These are phyloP conservation scores for Dichetophora obliterata DNA, from an alignment of 2,888 invertebrate genomes.

Conservation along the genomic window DNA sequence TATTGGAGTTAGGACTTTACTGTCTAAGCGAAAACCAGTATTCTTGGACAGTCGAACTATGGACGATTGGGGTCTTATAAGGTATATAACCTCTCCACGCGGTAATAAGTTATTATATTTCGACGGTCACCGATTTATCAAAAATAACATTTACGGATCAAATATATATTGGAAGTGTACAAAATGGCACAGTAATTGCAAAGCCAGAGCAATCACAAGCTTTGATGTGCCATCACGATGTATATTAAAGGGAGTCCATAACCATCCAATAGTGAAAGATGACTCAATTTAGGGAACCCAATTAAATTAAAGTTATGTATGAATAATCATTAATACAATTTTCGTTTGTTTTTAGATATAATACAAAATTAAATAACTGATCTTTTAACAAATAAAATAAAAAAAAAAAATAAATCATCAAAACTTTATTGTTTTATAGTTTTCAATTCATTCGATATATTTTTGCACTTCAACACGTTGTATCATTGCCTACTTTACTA, in stretches of 20 bases:
- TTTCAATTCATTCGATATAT: neutral
- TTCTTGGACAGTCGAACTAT: constrained; percentile 57
- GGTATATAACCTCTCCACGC: constrained; percentile 62
- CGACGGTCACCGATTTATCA: constrained; percentile 68
- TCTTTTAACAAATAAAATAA: constrained; percentile 3
- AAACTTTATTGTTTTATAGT: constrained; percentile 25
- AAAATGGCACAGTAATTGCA: constrained; percentile 68
- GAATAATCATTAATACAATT: neutral
- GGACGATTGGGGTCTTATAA: constrained; percentile 62
- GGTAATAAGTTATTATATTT: constrained; percentile 66
- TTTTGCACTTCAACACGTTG: neutral
- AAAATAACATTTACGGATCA: constrained; percentile 67
- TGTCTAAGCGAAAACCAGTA: constrained; percentile 56
- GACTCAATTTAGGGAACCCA: constrained; percentile 44
- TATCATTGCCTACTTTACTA: constrained; percentile 1
- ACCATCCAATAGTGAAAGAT: constrained; percentile 60
- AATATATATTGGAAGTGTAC: constrained; percentile 70
- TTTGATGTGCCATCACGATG: constrained; percentile 57
- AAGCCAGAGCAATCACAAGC: constrained; percentile 67
- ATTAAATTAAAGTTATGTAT: constrained; percentile 13
- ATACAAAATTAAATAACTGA: constrained; percentile 8
- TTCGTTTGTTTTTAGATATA: neutral
- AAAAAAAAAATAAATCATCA: neutral
- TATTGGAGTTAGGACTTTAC: constrained; percentile 46
- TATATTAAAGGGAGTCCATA: constrained; percentile 67